Percentiles rank a stretch among this genome's conserved stretches.
These are phyloP conservation scores for Drepana falcataria DNA, from an alignment of 2,888 invertebrate genomes.

Conservation along the genomic window DNA sequence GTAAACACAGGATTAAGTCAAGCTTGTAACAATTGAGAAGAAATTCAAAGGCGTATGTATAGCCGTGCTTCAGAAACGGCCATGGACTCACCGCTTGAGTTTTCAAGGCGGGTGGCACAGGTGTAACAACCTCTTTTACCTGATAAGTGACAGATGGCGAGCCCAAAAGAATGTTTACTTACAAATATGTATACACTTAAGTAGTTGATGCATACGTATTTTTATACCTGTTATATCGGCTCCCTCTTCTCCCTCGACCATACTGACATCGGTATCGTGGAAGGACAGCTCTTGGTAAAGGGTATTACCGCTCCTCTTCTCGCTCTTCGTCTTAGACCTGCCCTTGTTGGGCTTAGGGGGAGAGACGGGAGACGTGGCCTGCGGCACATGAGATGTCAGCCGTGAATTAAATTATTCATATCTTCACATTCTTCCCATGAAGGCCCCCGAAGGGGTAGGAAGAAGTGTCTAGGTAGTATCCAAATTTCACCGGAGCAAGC, in stretches of 20 bases:
- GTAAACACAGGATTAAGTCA: constrained; percentile 14
- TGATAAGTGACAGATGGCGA: too few relatives aligned
- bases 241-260: constrained; percentile 85
- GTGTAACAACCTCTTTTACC: too few relatives aligned
- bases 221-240: constrained; percentile 94
- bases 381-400: constrained; percentile 5
- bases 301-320: constrained; percentile 93
- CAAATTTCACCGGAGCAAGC: too few relatives aligned
- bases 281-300: constrained; percentile 96
- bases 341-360: constrained; percentile 44
- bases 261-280: constrained; percentile 91
- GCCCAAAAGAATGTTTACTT: too few relatives aligned
- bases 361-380: constrained; percentile 78
- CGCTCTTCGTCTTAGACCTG: constrained; percentile 86
- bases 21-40: background rate
- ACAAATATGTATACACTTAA: too few relatives aligned
- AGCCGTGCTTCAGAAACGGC: too few relatives aligned
- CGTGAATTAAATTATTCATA: background rate
- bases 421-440: too few relatives aligned
- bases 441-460: too few relatives aligned
- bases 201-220: background rate
- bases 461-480: too few relatives aligned
- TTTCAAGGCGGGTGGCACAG: too few relatives aligned
- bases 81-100: too few relatives aligned
- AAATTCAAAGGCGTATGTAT: too few relatives aligned